phyloP scores from a whole-genome alignment of 2,113 vertebrate genomes.

The Rhagologus leucostigma region DNA sequence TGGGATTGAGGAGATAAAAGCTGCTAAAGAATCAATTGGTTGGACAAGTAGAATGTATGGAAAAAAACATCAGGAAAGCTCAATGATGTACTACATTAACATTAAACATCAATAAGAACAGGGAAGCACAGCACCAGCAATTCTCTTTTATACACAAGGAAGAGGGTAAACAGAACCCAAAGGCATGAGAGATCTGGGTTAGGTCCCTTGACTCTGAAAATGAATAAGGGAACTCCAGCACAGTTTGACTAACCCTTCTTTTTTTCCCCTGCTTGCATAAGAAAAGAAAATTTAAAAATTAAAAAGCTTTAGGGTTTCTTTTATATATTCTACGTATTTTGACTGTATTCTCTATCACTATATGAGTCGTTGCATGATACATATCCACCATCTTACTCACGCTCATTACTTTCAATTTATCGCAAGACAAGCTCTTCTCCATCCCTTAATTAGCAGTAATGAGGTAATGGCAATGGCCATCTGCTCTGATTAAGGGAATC shows the following conservation, averaged over 20 bases:
- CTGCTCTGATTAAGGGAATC: slow-evolving; percentile 18
- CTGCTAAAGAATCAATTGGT: neutral
- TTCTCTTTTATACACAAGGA: neutral
- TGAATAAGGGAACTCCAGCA: neutral
- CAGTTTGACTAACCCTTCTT: neutral
- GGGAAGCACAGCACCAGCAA: neutral
- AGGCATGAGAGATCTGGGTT: neutral
- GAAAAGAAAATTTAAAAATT: neutral
- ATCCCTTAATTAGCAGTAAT: slow-evolving; percentile 20
- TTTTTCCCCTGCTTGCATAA: neutral
- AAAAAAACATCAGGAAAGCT: neutral
- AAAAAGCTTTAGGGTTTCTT: neutral
- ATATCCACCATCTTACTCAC: neutral
- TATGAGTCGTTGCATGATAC: neutral
- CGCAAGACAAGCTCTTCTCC: neutral
- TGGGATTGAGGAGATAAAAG: neutral
- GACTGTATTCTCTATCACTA: neutral
- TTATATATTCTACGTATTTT: neutral
- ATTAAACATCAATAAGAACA: neutral
- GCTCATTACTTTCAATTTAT: neutral
- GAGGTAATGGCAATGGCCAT: neutral
- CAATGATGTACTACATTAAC: neutral
- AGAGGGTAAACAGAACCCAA: neutral
- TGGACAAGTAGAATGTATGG: neutral
- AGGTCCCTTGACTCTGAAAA: neutral